A percentile compares a stretch with the other conserved stretches of the same genome.
Conservation (phyloP, 2,113 vertebrate species). For the Artemisiospiza belli region DNA sequence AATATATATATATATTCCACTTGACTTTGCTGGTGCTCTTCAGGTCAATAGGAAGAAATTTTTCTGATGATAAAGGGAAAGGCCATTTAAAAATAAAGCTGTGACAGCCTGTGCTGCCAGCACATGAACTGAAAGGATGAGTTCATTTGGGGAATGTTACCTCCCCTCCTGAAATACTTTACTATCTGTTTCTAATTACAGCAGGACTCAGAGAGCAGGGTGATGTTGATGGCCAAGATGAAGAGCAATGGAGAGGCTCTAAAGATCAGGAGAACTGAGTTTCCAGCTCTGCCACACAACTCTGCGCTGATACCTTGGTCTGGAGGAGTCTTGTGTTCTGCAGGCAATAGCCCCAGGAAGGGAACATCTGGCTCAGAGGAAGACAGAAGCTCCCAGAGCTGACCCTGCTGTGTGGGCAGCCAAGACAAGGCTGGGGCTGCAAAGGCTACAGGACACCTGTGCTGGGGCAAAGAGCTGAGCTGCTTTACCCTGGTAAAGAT, state of each 20-base stretch:
- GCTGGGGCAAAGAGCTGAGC: not conserved
- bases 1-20: conserved; percentile 28
- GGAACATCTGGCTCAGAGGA: not conserved
- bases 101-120: not conserved
- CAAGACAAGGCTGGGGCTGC: not conserved
- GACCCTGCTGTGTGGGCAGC: not conserved
- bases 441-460: not conserved
- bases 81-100: conserved; percentile 60
- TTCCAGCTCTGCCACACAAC: not conserved
- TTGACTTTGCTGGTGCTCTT: conserved; percentile 46
- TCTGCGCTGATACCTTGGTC: not conserved
- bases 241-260: not conserved
- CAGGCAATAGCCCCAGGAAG: not conserved
- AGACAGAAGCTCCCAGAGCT: not conserved
- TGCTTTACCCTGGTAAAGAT: not conserved
- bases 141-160: not conserved
- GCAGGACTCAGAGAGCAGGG: not conserved
- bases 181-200: not conserved
- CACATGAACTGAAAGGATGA: not conserved
- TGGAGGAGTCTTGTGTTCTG: not conserved
- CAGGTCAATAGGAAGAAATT: conserved; percentile 39
- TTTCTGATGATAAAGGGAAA: conserved; percentile 24
- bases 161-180: not conserved
- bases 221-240: not conserved
- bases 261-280: not conserved